Conservation (phyloP, 2,797 vertebrate genomes). For the Neosilurus mollespiculum region DNA sequence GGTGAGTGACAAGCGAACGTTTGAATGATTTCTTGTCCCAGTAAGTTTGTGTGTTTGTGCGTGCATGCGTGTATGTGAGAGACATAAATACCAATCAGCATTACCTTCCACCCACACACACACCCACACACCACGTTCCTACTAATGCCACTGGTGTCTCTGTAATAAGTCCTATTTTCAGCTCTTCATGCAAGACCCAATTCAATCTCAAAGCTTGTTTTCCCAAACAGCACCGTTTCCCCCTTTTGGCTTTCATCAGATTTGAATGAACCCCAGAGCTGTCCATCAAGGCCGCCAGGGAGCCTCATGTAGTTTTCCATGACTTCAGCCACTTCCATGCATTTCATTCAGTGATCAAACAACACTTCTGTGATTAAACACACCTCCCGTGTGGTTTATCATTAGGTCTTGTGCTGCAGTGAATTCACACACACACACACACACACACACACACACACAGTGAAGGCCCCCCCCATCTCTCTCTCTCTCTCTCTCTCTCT, state of each 20-base stretch:
- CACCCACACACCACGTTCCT: neutral
- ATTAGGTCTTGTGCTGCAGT: constrained; percentile 6
- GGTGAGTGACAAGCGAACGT: neutral
- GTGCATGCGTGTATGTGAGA: too few relatives aligned
- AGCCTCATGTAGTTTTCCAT: constrained; percentile 55
- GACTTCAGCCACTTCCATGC: constrained; percentile 48
- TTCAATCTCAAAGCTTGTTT: constrained; percentile 20
- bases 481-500: neutral
- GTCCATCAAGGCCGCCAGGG: constrained; percentile 45
- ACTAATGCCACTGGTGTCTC: constrained; percentile 3
- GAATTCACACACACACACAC: constrained; percentile 6
- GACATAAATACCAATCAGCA: neutral
- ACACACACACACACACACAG: neutral
- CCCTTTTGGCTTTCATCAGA: constrained; percentile 49
- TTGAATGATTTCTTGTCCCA: neutral
- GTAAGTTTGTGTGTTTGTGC: neutral
- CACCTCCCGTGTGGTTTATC: constrained; percentile 32
- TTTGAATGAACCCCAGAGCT: constrained; percentile 46
- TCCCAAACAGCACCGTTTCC: constrained; percentile 8
- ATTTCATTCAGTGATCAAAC: constrained; percentile 33
- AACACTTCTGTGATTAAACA: constrained; percentile 9
- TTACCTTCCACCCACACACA: neutral
- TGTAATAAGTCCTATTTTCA: constrained; percentile 14
- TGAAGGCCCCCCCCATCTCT: neutral
- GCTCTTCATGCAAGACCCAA: constrained; percentile 1